phyloP scores from a whole-genome alignment of 2,113 vertebrate species.

The Phocoena phocoena region DNA sequence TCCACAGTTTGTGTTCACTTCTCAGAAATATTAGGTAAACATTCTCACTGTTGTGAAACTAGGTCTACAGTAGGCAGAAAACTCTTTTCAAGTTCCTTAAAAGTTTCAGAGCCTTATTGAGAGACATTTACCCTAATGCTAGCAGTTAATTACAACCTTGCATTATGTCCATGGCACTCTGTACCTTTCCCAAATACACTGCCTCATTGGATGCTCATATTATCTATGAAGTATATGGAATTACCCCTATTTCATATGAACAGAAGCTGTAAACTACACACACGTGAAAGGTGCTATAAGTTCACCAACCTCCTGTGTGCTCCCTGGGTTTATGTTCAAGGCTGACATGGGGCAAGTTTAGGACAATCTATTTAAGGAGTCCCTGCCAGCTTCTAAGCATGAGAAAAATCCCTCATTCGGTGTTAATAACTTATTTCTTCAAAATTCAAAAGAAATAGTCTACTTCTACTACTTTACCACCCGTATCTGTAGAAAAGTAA shows the following conservation, averaged over 20 bases:
- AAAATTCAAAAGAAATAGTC: not conserved
- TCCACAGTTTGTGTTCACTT: not conserved
- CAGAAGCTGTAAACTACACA: not conserved
- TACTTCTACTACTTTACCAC: not conserved
- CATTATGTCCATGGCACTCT: not conserved
- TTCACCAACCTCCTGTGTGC: not conserved
- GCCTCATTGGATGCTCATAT: not conserved
- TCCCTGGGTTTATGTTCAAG: not conserved
- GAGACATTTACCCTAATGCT: not conserved
- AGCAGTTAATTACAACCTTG: not conserved
- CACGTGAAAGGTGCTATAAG: not conserved
- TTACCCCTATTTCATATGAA: not conserved
- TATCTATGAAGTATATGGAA: not conserved
- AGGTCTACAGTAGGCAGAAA: not conserved
- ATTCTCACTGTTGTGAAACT: slow-evolving; percentile 23
- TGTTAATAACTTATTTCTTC: not conserved
- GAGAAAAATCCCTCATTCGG: not conserved
- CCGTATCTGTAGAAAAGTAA: not conserved
- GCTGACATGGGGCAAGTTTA: not conserved
- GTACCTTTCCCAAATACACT: not conserved
- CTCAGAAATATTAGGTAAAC: not conserved
- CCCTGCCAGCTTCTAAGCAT: not conserved
- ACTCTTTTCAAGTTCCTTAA: not conserved
- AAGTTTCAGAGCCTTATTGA: not conserved
- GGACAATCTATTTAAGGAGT: not conserved